These are phyloP conservation scores for Hycleus phaleratus DNA, from an alignment of 1,140 invertebrate species.

Conservation along the genomic window DNA sequence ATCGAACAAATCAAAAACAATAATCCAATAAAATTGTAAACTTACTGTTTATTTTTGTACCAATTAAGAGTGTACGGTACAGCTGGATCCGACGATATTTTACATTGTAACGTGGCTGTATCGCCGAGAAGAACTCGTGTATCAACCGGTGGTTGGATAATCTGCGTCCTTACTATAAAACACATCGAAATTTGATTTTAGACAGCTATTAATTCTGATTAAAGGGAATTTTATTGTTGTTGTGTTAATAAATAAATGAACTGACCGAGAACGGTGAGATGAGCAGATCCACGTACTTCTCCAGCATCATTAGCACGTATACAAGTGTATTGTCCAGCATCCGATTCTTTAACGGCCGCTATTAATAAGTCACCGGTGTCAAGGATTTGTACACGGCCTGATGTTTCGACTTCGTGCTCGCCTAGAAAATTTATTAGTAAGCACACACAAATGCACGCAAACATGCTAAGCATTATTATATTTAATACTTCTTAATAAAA, in stretches of 20 bases:
- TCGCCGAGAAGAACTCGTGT: constrained; percentile 81
- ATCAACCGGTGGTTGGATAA: constrained; percentile 84
- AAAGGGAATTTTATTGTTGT: neutral
- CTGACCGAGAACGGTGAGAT: constrained; percentile 74
- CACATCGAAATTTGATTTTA: neutral
- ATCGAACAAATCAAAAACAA: constrained; percentile 9
- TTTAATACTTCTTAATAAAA: too few species aligned
- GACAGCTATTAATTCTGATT: neutral
- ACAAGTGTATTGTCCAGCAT: constrained; percentile 86
- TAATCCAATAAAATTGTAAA: constrained; percentile 17
- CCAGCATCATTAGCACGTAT: constrained; percentile 83
- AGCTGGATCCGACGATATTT: constrained; percentile 83
- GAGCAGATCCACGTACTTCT: constrained; percentile 70
- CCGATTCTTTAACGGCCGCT: constrained; percentile 69
- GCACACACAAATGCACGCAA: constrained; percentile 12
- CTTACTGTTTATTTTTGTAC: constrained; percentile 81
- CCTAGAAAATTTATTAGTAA: constrained; percentile 40
- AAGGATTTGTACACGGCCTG: constrained; percentile 71
- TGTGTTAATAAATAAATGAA: constrained; percentile 14
- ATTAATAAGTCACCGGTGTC: constrained; percentile 80
- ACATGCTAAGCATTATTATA: too few species aligned
- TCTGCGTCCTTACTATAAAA: constrained; percentile 78
- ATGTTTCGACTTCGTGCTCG: constrained; percentile 47
- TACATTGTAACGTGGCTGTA: constrained; percentile 85
- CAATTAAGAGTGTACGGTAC: constrained; percentile 87